Percentiles rank a stretch among this genome's conserved stretches.
Conservation (phyloP, 2,888 invertebrate genomes). For the Drosophila paranaensis region DNA sequence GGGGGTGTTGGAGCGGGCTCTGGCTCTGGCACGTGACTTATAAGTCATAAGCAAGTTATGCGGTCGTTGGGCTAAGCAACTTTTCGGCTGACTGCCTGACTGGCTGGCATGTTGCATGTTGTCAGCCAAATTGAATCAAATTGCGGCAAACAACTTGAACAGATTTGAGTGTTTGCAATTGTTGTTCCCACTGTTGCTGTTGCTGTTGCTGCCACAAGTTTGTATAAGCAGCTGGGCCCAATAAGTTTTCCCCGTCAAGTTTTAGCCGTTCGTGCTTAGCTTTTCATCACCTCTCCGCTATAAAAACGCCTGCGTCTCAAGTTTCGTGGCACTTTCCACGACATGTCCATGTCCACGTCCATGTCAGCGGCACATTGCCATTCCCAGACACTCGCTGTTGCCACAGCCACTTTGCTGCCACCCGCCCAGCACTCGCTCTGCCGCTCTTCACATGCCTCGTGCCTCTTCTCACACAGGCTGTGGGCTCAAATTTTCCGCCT, state of each 20-base stretch:
- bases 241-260: conserved; percentile 53
- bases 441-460: not conserved
- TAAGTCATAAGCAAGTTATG: conserved; percentile 69
- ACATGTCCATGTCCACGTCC: conserved; percentile 33
- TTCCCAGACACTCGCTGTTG: not conserved
- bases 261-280: conserved; percentile 39
- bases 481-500: conserved; percentile 33
- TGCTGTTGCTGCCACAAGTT: conserved; percentile 38
- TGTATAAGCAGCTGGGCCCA: conserved; percentile 46
- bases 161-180: conserved; percentile 62
- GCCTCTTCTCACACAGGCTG: not conserved
- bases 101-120: conserved; percentile 54
- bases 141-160: conserved; percentile 72
- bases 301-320: conserved; percentile 32
- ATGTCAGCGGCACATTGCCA: conserved; percentile 25
- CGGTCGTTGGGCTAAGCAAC: conserved; percentile 55
- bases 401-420: not conserved
- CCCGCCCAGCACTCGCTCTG: not conserved
- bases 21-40: conserved; percentile 63
- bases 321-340: conserved; percentile 43
- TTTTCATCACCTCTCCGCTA: conserved; percentile 44
- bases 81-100: conserved; percentile 34
- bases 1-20: not conserved
- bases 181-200: conserved; percentile 4
- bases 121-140: conserved; percentile 73